Evolutionary conservation across 2,113 vertebrate species (phyloP).

Genomic region (Passer domesticus): DNA sequence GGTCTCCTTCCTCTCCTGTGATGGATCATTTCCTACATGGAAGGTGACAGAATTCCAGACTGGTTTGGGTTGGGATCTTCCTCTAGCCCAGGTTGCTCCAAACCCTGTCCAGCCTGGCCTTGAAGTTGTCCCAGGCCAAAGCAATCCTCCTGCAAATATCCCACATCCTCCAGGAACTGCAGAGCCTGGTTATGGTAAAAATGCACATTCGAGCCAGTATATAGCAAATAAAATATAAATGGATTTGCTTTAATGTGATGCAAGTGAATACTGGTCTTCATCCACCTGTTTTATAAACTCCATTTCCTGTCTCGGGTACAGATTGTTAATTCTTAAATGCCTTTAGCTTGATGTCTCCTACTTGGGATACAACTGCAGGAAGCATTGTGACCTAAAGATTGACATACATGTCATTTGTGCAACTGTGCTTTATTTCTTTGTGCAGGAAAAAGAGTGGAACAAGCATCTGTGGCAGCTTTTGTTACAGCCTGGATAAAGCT

Average conservation of each 20-base stretch:
- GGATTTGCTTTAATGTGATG: constrained; percentile 35
- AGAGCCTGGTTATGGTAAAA: background rate
- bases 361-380: constrained; percentile 39
- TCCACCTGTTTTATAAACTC: constrained; percentile 47
- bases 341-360: constrained; percentile 20
- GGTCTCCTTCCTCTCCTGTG: background rate
- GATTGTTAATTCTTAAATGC: constrained; percentile 60
- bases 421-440: constrained; percentile 14
- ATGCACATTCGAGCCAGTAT: background rate
- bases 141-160: background rate
- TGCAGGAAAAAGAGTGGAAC: background rate
- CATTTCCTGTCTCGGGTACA: constrained; percentile 1
- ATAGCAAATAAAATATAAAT: constrained; percentile 42
- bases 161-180: background rate
- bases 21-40: background rate
- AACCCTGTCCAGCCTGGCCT: background rate
- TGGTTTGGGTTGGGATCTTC: background rate
- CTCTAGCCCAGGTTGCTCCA: background rate
- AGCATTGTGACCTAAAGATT: constrained; percentile 38
- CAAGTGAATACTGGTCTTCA: constrained; percentile 20
- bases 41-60: background rate
- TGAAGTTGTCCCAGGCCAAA: background rate
- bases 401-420: constrained; percentile 49
- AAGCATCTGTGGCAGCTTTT: constrained; percentile 3
- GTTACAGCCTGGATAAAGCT: background rate